Base-by-base conservation (phyloP, 1,140 invertebrate species). In the Aplysia californica region DNA sequence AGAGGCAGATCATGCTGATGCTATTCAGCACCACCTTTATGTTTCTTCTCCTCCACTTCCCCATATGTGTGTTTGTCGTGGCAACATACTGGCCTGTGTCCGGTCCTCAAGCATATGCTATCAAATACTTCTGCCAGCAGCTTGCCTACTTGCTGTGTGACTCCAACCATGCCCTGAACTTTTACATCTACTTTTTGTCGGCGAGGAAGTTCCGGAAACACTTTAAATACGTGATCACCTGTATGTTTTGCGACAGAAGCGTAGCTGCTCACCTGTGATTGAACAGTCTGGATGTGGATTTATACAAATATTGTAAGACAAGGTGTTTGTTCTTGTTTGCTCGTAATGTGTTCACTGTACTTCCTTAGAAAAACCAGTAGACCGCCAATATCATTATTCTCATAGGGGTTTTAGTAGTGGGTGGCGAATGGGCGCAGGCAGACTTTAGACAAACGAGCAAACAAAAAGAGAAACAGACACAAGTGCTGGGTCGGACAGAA, bases 141-240 rank as follows among this genome's bases (percentile, higher is more conserved):
- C 35, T 85, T 2, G 79, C 83, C 6, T 86, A 80, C 67, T 56
- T 85, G 3, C 75, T 85, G 18, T 82, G 80, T 1, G 85, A 86
- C 68, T 71, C 82, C 26, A 85, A 82, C 39, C 85, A 86, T 61
- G 84, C 85, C 0, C 64, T 86, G 23, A 86, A 86, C 68, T 86
- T 86, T 69, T 86, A 85, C 65, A 65, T 86, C 23, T 86, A 86
- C 64, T 85, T 84, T 70, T 66, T 86, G 2, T 84, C 81, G 39
- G 85, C 83, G 1, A 76, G 78, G 33, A 83, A 83, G 44, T 86
- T 86, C 69, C 73, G 85, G 2, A 41, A 55, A 6, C 75, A 79
- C 18, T 76, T 79, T 41, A 59, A 67, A 21, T 58, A 73, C 20
- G 31, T 80, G 4, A 6, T 75, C 29, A 55, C 44, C 31, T 77